Evolutionary conservation across 2,113 vertebrate species (phyloP), one percentile per base, ranked within the genome.

Genomic region (Anarhynchus alexandrinus): DNA sequence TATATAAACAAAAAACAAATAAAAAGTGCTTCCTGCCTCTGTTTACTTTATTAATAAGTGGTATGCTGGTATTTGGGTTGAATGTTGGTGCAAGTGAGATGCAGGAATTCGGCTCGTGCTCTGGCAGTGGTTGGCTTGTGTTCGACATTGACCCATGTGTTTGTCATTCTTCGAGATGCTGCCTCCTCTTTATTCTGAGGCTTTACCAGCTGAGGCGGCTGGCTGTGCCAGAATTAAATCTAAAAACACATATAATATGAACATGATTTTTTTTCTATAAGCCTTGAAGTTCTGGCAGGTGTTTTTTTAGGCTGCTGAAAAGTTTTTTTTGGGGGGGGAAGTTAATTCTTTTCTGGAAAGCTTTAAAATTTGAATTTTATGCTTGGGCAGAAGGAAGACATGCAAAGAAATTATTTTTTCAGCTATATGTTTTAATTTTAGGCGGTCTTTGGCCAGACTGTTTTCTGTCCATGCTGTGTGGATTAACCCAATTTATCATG

Each of bases 121-220:
- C 86, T 95, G 78, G 67, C 82, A 81, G 86, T 61, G 77, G 86
- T 94, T 94, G 97, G 93, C 87, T 97, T 94, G 76, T 76, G 18
- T 93, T 92, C 97, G 96, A 96, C 96, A 59, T 84, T 96, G 97
- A 95, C 96, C 94, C 93, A 20, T 82, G 96, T 96, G 95, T 96
- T 96, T 98, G 97, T 96, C 49, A 12, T 89, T 78, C 91, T 94
- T 96, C 93, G 92, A 89, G 90, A 76, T 89, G 95, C 26, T 91
- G 91, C 81, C 74, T 94, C 93, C 79, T 95, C 12, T 97, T 96
- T 89, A 40, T 97, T 95, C 93, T 95, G 93, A 95, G 91, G 93
- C 62, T 95, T 94, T 67, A 74, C 91, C 95, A 97, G 97, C 97
- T 97, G 96, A 96, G 94, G 66, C 90, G 70, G 70, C 66, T 55